Base-by-base conservation (phyloP, 2,113 vertebrate species). In the Acanthisitta chloris region DNA sequence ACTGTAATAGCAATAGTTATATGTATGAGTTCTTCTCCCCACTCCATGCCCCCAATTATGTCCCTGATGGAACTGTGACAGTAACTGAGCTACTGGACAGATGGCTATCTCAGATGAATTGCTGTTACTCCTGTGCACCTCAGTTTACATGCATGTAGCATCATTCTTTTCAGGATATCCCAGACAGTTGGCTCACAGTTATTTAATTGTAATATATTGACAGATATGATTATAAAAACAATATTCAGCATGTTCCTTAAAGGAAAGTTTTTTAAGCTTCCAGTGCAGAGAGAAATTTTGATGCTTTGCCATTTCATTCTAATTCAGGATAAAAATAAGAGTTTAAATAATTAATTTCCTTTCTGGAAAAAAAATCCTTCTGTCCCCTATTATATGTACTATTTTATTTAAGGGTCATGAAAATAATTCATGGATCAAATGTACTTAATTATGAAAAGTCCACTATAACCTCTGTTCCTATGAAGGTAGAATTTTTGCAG, bases 381-480 rank as follows among this genome's bases (percentile, higher is more conserved):
- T 90, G 26, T 18, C 26, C 14, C 9, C 19, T 76, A 17, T 12
- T 62, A 66, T 36, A 12, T 86, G 33, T 21, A 66, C 40, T 52
- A 69, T 43, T 91, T 91, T 80, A 91, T 81, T 94, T 80, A 76
- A 67, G 12, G 10, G 42, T 82, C 46, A 77, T 66, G 14, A 80
- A 90, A 94, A 85, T 64, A 49, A 58, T 43, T 72, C 43, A 81
- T 51, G 79, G 8, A 70, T 52, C n/a, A 80, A 76, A 78, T 51
- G 34, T 84, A 6, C 13, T 90, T 72, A 92, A 92, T 84, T 86
- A 84, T 76, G 69, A 88, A 94, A 94, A 91, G 77, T 86, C 12
- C 36, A 49, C 52, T 64, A 86, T 88, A 94, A 33, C 10, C 6
- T 90, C 15, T 40, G 1, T 49, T 94, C 83, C n/a, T 80, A 69